Base-by-base conservation (phyloP, 2,113 vertebrate genomes). In the Raphicerus campestris region DNA sequence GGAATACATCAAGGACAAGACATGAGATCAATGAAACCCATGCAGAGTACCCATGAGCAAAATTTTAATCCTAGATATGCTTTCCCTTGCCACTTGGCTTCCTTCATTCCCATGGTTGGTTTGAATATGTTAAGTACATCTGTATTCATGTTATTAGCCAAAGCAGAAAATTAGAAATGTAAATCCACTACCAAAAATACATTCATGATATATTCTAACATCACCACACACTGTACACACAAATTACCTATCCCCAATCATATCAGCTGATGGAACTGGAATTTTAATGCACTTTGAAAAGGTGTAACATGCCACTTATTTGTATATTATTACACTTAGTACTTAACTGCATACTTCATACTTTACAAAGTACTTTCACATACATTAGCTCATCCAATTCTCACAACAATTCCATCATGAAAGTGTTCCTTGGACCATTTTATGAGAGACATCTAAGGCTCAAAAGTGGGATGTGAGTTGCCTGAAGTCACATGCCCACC, bases 151-250 rank as follows among this genome's bases (percentile, higher is more conserved):
- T 66, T 58, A 97, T 66, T 80, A 97, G 87, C 56, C 87, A 87
- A 96, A 93, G 78, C 45, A 94, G 81, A 96, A 95, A 86, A 96
- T 28, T 56, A 93, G 28, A 63, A 93, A 89, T 93, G 32, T 45
- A 95, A 95, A 96, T 87, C 63, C 63, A 47, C n/a, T 35, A 88
- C 35, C 63, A 83, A 96, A 97, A 96, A 92, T 51, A 63, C n/a
- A 91, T 47, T 92, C 58, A 87, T 78, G 88, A 96, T 70, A 73
- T 89, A 93, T 87, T 95, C 47, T 88, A 95, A 91, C 83, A 70
- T 73, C 32, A 80, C 28, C 22, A 49, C 6, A 80, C 51, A 83
- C 10, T 11, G 15, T 8, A 42, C 45, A 58, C 35, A 95, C 30
- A 89, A 81, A 88, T 91, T 55, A 66, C n/a, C 42, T 39, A 94